phyloP scores from a whole-genome alignment of 2,797 vertebrate species.

The Rallus crepitans region DNA sequence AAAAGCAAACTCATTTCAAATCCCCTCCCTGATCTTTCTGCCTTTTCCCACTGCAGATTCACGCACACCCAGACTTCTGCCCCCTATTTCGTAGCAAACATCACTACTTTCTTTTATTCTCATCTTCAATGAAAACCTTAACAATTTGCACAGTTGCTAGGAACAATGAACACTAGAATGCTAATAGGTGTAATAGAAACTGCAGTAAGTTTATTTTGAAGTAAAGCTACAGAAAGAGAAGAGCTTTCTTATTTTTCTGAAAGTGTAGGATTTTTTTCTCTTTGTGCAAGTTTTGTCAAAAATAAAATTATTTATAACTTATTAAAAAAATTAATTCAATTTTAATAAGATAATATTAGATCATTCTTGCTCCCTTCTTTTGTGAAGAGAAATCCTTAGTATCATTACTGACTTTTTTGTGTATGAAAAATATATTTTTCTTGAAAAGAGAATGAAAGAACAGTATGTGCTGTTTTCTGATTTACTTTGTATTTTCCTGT shows the following conservation, averaged over 20 bases:
- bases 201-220: not conserved
- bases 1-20: constrained; percentile 54
- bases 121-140: not conserved
- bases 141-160: not conserved
- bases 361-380: not conserved
- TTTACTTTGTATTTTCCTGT: constrained; percentile 4
- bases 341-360: not conserved
- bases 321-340: not conserved
- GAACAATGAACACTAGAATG: not conserved
- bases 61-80: not conserved
- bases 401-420: not conserved
- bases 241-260: not conserved
- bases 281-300: not conserved
- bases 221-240: not conserved
- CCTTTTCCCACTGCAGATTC: not conserved
- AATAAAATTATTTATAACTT: not conserved
- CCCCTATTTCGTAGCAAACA: not conserved
- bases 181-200: constrained; percentile 8
- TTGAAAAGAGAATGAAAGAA: not conserved
- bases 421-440: fast-evolving
- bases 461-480: not conserved
- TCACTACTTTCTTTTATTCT: not conserved
- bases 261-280: not conserved
- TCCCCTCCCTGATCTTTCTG: not conserved
- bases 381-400: not conserved